These are phyloP conservation scores for Ceyx cyanopectus DNA, from an alignment of 2,113 vertebrate species.

Conservation along the genomic window DNA sequence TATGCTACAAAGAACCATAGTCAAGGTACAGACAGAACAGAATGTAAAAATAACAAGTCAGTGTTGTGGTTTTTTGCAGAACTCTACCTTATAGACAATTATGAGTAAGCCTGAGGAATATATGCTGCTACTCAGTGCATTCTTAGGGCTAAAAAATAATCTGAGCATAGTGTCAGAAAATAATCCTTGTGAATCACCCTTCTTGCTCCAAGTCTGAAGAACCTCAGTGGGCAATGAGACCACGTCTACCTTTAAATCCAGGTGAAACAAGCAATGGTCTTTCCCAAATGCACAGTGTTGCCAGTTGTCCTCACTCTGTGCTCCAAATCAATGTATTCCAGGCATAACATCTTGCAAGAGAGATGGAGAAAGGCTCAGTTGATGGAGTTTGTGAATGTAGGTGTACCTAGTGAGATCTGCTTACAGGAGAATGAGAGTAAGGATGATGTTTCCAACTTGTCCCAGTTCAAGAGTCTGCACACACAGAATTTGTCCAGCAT, in stretches of 20 bases:
- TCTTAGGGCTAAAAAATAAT: not conserved
- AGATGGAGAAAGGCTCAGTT: not conserved
- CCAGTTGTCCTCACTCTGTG: rapidly evolving
- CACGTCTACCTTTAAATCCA: not conserved
- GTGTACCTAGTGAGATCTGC: not conserved
- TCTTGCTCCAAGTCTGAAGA: not conserved
- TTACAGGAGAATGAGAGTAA: not conserved
- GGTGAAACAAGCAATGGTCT: not conserved
- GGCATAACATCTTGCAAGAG: not conserved
- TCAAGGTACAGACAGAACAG: not conserved
- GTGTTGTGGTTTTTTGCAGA: not conserved
- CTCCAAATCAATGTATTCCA: not conserved
- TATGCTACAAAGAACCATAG: not conserved
- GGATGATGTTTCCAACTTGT: not conserved
- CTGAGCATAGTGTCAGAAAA: not conserved
- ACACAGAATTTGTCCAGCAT: not conserved
- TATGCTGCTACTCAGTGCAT: not conserved
- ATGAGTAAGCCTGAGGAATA: not conserved
- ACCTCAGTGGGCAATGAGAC: not conserved
- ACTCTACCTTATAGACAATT: not conserved
- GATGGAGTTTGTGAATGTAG: not conserved
- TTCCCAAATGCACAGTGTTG: not conserved
- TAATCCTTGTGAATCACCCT: not conserved
- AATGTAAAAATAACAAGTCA: not conserved
- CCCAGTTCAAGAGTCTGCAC: not conserved